Base-by-base conservation (phyloP, 2,113 vertebrate species). In the Myiagra hebetior region DNA sequence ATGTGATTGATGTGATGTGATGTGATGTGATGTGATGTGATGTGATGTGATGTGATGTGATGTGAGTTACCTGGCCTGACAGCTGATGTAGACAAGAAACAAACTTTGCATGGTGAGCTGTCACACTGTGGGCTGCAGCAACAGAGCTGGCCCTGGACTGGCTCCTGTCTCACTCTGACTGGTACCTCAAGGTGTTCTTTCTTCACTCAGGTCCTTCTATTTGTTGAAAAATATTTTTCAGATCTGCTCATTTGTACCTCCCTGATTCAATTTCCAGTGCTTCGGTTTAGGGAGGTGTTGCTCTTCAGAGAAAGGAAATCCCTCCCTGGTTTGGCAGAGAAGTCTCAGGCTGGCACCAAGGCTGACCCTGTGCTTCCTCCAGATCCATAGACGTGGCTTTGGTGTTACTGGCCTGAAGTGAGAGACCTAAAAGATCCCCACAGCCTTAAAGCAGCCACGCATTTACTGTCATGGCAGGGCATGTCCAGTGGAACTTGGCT, bases 21-120 rank as follows among this genome's bases (percentile, higher is more conserved):
- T 1, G 4, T 35, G 49, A 14, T 0, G 3, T 28, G 44, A 15
- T 1, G 5, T 21, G 50, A 15, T 1, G 5, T 24, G 50, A 13
- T 1, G 3, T 42, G 49, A 18, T 0, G 3, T 33, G 42, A 15
- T 0, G 3, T 33, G 42, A 6, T 1, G 3, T 33, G 46, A 4
- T 57, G n/a, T 77, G 55, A 6, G 35, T 91, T 91, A 52, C 49
- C 39, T 75, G 77, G 49, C 39, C 73, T 39, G 65, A 56, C 65
- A 82, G 77, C 41, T 94, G 62, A 49, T 49, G 53, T 55, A 79
- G 84, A 78, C 35, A 89, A 55, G 65, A 91, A 82, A 72, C 60
- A 91, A 82, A 75, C 52, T 91, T 80, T 81, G 28, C 33, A 14
- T 1, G 2, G 55, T 41, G 27, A 84, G 5, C 39, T 75, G 63